Percentiles rank a stretch among this genome's conserved stretches.
Evolutionary conservation across 2,113 vertebrate genomes (phyloP).

Genomic region (Candoia aspera): DNA sequence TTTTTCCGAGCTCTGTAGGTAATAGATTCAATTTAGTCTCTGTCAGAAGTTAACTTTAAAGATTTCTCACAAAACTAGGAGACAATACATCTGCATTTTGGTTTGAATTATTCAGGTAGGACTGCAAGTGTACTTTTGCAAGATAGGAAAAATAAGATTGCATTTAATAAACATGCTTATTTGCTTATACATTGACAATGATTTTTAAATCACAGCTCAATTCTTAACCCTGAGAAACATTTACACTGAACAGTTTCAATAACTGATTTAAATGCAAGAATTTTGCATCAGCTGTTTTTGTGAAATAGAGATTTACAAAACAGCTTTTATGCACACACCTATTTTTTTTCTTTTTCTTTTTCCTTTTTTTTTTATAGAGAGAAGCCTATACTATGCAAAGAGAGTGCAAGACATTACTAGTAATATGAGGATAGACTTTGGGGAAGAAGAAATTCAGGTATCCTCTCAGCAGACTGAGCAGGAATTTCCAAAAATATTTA

Average conservation of each 20-base stretch:
- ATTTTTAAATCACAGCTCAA: conserved; percentile 1
- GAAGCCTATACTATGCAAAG: not conserved
- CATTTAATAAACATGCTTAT: conserved; percentile 13
- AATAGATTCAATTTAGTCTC: conserved; percentile 77
- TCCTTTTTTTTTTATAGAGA: not conserved
- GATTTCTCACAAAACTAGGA: conserved; percentile 73
- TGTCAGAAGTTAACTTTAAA: conserved; percentile 78
- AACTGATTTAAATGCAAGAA: not conserved
- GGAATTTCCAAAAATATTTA: not conserved
- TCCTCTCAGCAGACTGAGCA: not conserved
- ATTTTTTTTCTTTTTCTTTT: not conserved
- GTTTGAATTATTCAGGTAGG: conserved; percentile 69
- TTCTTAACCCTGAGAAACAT: not conserved
- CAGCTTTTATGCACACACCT: not conserved
- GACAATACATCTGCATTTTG: conserved; percentile 69
- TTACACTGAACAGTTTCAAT: not conserved
- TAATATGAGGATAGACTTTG: not conserved
- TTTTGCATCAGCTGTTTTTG: not conserved
- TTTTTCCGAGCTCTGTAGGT: conserved; percentile 65
- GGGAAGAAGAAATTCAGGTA: not conserved
- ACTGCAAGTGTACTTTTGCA: not conserved
- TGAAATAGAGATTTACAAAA: not conserved
- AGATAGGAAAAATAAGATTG: not conserved
- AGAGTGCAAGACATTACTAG: not conserved
- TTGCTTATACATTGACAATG: conserved; percentile 7